Conservation (phyloP, 1,140 invertebrate species). For the Drosophila suzukii region DNA sequence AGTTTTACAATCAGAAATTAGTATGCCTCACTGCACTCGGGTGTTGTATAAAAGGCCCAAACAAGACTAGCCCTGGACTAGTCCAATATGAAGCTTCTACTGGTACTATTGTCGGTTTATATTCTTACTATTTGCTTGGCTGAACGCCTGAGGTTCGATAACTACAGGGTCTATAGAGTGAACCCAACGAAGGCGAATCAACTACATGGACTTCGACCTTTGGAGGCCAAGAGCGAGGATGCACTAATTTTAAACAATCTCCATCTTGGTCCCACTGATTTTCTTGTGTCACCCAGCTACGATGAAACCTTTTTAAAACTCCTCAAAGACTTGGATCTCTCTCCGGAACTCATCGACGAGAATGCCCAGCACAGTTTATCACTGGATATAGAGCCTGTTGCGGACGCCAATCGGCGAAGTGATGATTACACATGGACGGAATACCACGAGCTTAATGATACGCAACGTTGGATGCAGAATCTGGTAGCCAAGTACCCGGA, state of each 20-base stretch:
- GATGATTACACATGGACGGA: conserved; percentile 73
- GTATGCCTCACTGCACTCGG: conserved; percentile 41
- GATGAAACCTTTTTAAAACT: conserved; percentile 28
- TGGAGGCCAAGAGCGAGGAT: conserved; percentile 35
- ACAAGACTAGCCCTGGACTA: conserved; percentile 7
- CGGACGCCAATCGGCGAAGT: conserved; percentile 44
- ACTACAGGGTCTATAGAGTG: conserved; percentile 85
- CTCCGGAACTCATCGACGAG: conserved; percentile 42
- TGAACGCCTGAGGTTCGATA: conserved; percentile 28
- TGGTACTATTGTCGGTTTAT: conserved; percentile 5
- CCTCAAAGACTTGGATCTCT: conserved; percentile 8
- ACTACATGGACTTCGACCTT: conserved; percentile 57
- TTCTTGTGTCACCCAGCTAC: conserved; percentile 57
- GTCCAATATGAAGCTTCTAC: conserved; percentile 46
- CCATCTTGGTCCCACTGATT: conserved; percentile 33
- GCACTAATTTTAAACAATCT: conserved; percentile 53
- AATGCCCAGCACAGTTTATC: conserved; percentile 84
- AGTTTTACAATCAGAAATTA: conserved; percentile 48
- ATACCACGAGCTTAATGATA: conserved; percentile 85
- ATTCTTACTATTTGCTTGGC: conserved; percentile 15
- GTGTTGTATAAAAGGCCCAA: conserved; percentile 29
- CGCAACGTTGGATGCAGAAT: conserved; percentile 84
- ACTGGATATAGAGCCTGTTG: conserved; percentile 51
- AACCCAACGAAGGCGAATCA: conserved; percentile 70
- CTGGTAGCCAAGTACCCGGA: conserved; percentile 84